Evolutionary conservation across 2,113 vertebrate genomes (phyloP), one percentile per base, ranked within the genome.

Genomic region (Conger conger): DNA sequence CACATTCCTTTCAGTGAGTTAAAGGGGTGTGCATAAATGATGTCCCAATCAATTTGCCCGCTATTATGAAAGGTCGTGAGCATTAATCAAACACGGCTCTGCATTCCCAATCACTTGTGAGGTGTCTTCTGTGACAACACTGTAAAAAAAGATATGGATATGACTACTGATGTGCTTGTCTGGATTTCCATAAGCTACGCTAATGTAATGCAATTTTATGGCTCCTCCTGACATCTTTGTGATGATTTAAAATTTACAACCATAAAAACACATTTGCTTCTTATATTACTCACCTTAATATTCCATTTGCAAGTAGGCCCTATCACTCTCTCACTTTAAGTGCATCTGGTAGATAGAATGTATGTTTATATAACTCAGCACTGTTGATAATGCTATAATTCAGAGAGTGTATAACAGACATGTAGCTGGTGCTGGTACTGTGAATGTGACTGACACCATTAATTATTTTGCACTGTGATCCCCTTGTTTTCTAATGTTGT

Each of bases 211-310:
- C 27, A 13, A 45, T 57, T 83, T 83, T 53, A 77, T 77, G 33
- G 73, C 42, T 83, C 42, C 77, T 54, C 73, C 35, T 76, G 40
- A 45, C 76, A 84, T 17, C 42, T 79, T 54, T 54, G 63, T 42
- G 45, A 30, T 78, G 76, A 78, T 79, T 84, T 84, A 57, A 84
- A 63, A 84, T 45, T 53, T 83, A 45, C n/a, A 53, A 7, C 35
- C 82, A 50, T 23, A 77, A 83, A 83, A 76, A 33, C 68, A 73
- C 68, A 73, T 73, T 73, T 73, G 68, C 27, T 73, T 33, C 40
- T 83, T 42, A 83, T 37, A 42, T 33, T 17, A 8, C 38, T 83
- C 30, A 50, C n/a, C 68, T 16, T 83, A 37, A 27, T 77, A 40
- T 83, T 33, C 2, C 30, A 33, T 77, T 83, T 77, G 82, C 13